Evolutionary conservation across 2,888 invertebrate genomes (phyloP), one percentile per base, ranked within the genome.

Genomic region (Parasteatoda lunata): DNA sequence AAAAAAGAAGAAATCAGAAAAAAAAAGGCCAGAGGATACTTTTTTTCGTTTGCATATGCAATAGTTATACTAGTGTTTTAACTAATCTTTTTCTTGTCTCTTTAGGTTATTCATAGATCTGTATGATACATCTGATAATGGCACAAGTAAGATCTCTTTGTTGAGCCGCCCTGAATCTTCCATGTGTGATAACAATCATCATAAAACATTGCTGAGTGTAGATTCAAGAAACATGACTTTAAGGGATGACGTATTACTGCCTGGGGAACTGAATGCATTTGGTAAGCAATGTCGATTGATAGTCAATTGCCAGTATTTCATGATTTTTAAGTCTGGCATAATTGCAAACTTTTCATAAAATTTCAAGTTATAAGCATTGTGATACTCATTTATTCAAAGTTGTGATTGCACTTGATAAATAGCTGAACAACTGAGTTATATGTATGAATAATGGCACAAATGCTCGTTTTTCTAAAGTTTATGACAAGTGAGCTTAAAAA

Each of bases 261-360:
- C 76, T 4, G 85, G 80, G 54, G 85, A 86, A 11, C 5, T 75
- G 30, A 86, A 86, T n/a, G 11, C 80, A 30, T 51, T 86, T 30
- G 77, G 85, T 85, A 85, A 66, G 75, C 6, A 9, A 51, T 11
- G 9, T 51, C 15, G n/a, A 5, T 5, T 7, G 49, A 48, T 77
- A n/a, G 49, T 9, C 48, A 5, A 49, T 65, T 66, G 4, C 3
- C 4, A 3, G 15, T 30, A 30, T 9, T 70, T 54, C 54, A n/a
- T 54, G 45, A 52, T 66, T 8, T 5, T 30, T 5, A 7, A 15
- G 5, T 30, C 0, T 68, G n/a, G 15, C 9, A 15, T 30, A 68
- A 45, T 15, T 30, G 30, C 30, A 45, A 15, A 15, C 9, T 15
- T 68, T 15, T 68, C 4, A 5, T 0, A 68, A 6, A 15, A 5